Evolutionary conservation across 2,797 vertebrate genomes (phyloP).

Genomic region (Micropoecilia bifurca): DNA sequence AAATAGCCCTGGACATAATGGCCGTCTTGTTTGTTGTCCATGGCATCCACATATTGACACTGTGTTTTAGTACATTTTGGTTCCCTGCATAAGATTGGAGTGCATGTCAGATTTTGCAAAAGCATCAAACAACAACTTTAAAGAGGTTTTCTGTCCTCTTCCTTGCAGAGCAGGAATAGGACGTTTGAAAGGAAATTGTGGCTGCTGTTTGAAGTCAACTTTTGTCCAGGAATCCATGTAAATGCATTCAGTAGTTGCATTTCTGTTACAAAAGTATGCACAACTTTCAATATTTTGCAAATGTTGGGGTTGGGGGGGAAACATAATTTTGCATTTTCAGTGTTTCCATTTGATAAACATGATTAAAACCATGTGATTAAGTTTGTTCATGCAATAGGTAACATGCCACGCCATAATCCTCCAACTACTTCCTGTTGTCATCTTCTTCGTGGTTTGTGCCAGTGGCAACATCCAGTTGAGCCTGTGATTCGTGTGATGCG

Average conservation of each 20-base stretch:
- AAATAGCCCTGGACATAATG: conserved; percentile 59
- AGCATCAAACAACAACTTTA: conserved; percentile 2
- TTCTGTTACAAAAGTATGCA: too few relatives aligned
- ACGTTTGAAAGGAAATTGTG: not conserved
- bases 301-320: rapidly evolving
- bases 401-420: too few relatives aligned
- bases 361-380: too few relatives aligned
- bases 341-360: too few relatives aligned
- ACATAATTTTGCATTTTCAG: too few relatives aligned
- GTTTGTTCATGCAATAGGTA: too few relatives aligned
- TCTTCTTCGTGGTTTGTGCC: too few relatives aligned
- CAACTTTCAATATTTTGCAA: too few relatives aligned
- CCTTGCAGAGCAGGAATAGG: not conserved
- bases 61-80: conserved; percentile 26
- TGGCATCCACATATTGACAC: conserved; percentile 57
- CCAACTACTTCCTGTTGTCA: too few relatives aligned
- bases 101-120: conserved; percentile 5
- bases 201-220: not conserved
- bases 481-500: too few relatives aligned
- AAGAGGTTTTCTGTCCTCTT: not conserved
- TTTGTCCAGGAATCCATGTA: not conserved
- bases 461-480: too few relatives aligned
- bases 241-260: too few relatives aligned
- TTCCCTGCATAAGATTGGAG: not conserved
- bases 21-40: conserved; percentile 52